Evolutionary conservation across 2,888 invertebrate species (phyloP).

Genomic region (Danaus chrysippus): DNA sequence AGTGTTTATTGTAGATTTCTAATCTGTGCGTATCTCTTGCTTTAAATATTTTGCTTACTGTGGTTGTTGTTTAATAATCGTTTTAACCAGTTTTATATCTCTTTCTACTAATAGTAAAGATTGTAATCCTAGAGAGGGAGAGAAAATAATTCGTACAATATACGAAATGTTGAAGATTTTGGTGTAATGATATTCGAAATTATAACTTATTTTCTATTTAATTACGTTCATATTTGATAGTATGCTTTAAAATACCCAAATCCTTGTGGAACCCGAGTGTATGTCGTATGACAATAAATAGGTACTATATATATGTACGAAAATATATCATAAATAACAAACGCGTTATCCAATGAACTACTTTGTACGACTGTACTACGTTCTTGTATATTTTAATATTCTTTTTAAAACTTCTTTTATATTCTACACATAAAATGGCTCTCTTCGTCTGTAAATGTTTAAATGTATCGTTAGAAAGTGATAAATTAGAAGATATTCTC

Average conservation of each 20-base stretch:
- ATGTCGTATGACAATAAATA: slow-evolving; percentile 9
- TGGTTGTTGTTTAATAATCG: not conserved
- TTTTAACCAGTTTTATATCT: not conserved
- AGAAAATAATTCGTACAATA: not conserved
- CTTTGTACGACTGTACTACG: slow-evolving; percentile 49
- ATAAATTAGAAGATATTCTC: slow-evolving; percentile 77
- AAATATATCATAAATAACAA: slow-evolving; percentile 37
- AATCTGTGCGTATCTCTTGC: no score
- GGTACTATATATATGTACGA: slow-evolving; percentile 17
- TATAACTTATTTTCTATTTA: not conserved
- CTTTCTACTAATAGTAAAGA: not conserved
- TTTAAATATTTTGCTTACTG: not conserved
- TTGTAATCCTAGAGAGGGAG: not conserved
- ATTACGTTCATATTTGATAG: not conserved
- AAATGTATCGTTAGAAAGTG: slow-evolving; percentile 83
- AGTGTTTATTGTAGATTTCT: no score
- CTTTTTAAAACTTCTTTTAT: slow-evolving; percentile 44
- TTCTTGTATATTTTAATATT: slow-evolving; percentile 58
- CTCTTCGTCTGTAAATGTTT: slow-evolving; percentile 86
- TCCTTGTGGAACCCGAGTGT: not conserved
- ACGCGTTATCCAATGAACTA: slow-evolving; percentile 50
- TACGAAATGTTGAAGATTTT: not conserved
- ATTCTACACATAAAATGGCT: slow-evolving; percentile 67
- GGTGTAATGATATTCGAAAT: not conserved
- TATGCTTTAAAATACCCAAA: not conserved